phyloP scores from a whole-genome alignment of 2,113 vertebrate species.

The Oxyruncus cristatus region DNA sequence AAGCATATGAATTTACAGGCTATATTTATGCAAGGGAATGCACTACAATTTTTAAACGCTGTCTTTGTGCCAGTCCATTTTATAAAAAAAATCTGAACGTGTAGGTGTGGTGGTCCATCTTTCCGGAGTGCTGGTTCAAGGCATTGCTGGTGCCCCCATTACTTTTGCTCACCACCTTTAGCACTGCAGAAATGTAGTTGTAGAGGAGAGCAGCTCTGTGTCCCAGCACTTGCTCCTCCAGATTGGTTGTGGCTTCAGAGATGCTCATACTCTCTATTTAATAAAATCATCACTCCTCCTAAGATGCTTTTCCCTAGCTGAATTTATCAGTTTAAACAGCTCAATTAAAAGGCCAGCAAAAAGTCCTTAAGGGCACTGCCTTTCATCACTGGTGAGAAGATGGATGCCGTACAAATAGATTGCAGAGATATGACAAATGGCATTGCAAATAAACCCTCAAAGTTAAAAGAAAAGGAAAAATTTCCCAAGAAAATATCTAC shows the following conservation, averaged over 20 bases:
- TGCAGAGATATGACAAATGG: not conserved
- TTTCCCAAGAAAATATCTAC: not conserved
- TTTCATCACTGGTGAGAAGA: not conserved
- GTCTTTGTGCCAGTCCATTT: not conserved
- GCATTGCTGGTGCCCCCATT: not conserved
- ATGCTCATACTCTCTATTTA: not conserved
- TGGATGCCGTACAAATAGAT: not conserved
- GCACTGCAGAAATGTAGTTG: not conserved
- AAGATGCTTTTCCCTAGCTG: not conserved
- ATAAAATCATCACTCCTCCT: not conserved
- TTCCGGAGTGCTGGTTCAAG: not conserved
- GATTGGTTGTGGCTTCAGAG: not conserved
- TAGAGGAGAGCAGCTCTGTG: not conserved
- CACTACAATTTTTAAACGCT: not conserved
- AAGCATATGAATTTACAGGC: not conserved
- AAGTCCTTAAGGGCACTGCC: not conserved
- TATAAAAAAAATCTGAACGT: not conserved
- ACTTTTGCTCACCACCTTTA: not conserved
- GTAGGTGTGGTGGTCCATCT: not conserved
- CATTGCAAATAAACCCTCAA: not conserved
- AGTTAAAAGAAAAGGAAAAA: not conserved
- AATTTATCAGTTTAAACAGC: constrained; percentile 3
- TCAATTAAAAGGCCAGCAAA: constrained; percentile 21
- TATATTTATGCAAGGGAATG: not conserved
- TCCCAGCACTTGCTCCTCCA: not conserved